Evolutionary conservation across 1,140 invertebrate species (phyloP).

Genomic region (Achroia grisella): DNA sequence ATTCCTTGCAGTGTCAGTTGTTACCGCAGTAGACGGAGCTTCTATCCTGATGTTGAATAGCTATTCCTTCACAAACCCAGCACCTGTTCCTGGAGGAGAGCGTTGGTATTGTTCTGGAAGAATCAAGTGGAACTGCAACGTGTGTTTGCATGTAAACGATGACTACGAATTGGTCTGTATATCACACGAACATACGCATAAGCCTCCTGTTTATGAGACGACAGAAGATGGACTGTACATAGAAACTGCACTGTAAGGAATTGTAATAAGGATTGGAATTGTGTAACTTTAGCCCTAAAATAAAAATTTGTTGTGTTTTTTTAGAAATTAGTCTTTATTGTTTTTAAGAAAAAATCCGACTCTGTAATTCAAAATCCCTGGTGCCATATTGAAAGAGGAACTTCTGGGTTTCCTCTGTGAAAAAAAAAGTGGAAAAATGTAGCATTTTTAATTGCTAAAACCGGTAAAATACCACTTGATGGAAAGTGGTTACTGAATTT

Average conservation of each 20-base stretch:
- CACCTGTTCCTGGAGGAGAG: constrained; percentile 50
- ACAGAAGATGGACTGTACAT: constrained; percentile 40
- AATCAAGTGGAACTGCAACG: constrained; percentile 48
- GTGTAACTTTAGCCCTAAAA: no score
- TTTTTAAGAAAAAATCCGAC: no score
- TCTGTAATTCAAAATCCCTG: no score
- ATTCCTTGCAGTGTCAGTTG: constrained; percentile 51
- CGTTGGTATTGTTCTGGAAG: constrained; percentile 61
- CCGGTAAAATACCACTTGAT: no score
- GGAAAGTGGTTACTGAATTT: no score
- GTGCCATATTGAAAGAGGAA: no score
- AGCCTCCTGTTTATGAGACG: constrained; percentile 43
- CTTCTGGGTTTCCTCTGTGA: no score
- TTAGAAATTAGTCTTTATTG: no score
- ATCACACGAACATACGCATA: constrained; percentile 46
- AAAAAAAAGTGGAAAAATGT: no score
- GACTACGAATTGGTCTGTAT: constrained; percentile 61
- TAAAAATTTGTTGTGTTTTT: no score
- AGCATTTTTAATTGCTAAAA: no score
- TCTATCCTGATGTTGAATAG: constrained; percentile 54
- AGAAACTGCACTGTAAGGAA: not conserved
- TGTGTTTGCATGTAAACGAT: constrained; percentile 59
- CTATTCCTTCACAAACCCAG: constrained; percentile 52
- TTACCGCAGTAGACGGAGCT: constrained; percentile 57
- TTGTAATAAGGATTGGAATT: no score